These are phyloP conservation scores for Arbacia lixula DNA, from an alignment of 53 echinoderm and acorn worm species.

Conservation along the genomic window DNA sequence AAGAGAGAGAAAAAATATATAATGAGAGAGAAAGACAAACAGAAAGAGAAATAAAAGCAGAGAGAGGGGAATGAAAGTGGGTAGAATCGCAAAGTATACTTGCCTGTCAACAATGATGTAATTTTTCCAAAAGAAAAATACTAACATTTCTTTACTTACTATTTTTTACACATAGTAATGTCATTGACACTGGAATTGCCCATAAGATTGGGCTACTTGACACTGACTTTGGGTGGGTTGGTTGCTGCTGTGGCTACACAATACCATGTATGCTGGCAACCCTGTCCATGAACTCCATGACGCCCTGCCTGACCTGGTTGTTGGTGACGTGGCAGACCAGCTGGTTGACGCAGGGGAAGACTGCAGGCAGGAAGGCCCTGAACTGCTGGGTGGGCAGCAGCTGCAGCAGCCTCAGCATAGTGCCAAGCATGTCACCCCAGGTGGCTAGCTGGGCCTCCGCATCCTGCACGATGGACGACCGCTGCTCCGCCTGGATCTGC, in stretches of 20 bases:
- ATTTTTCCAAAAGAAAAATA: no score
- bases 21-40: no score
- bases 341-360: slow-evolving; percentile 93
- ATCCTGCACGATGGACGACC: slow-evolving; percentile 78
- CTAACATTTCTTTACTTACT: no score
- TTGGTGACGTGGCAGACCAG: slow-evolving; percentile 88
- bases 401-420: slow-evolving; percentile 91
- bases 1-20: no score
- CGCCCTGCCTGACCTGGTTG: slow-evolving; percentile 79
- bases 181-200: no score
- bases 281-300: slow-evolving; percentile 97
- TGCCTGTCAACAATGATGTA: no score
- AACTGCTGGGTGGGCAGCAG: slow-evolving; percentile 86
- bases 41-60: no score
- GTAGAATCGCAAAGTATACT: no score
- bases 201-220: no score
- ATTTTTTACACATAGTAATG: no score
- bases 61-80: no score
- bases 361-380: slow-evolving; percentile 76
- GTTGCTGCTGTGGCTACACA: slow-evolving; percentile 52
- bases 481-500: slow-evolving; percentile 91
- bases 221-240: no score
- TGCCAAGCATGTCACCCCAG: slow-evolving; percentile 96
- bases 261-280: slow-evolving; percentile 85
- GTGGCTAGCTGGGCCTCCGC: slow-evolving; percentile 85